These are phyloP conservation scores for Leptodactylus fallax DNA, from an alignment of 2,797 vertebrate genomes.

Conservation along the genomic window DNA sequence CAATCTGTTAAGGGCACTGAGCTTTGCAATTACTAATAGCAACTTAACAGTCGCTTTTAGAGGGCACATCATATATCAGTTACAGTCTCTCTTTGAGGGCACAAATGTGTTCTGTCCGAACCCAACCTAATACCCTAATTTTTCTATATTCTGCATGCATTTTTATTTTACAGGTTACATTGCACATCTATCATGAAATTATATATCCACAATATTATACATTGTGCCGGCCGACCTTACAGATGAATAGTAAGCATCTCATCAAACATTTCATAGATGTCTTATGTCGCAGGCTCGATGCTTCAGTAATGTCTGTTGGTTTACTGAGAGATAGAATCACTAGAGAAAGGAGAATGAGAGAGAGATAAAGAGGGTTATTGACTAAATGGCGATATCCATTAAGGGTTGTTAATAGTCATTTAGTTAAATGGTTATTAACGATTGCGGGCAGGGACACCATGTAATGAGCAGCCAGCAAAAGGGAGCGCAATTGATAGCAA, in stretches of 20 bases:
- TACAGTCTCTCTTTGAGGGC: too few relatives aligned
- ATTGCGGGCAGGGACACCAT: conserved; percentile 30
- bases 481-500: conserved; percentile 21
- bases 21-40: too few relatives aligned
- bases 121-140: neutral
- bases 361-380: conserved; percentile 53
- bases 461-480: conserved; percentile 34
- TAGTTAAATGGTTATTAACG: conserved; percentile 56
- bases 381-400: conserved; percentile 50
- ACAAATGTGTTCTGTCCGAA: neutral
- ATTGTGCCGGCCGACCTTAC: neutral
- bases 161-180: neutral
- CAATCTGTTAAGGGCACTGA: too few relatives aligned
- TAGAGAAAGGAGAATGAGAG: conserved; percentile 30
- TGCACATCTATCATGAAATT: neutral
- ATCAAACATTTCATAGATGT: conserved; percentile 4
- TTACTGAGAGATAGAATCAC: conserved; percentile 16
- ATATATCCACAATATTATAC: neutral
- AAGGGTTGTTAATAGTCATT: conserved; percentile 54
- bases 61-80: too few relatives aligned
- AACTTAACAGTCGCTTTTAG: too few relatives aligned
- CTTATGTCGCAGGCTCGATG: neutral
- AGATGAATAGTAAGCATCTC: neutral
- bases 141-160: neutral
- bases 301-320: conserved; percentile 25